These are phyloP conservation scores for Scaptodrosophila lebanonensis DNA, from an alignment of 1,140 invertebrate species.

Conservation along the genomic window DNA sequence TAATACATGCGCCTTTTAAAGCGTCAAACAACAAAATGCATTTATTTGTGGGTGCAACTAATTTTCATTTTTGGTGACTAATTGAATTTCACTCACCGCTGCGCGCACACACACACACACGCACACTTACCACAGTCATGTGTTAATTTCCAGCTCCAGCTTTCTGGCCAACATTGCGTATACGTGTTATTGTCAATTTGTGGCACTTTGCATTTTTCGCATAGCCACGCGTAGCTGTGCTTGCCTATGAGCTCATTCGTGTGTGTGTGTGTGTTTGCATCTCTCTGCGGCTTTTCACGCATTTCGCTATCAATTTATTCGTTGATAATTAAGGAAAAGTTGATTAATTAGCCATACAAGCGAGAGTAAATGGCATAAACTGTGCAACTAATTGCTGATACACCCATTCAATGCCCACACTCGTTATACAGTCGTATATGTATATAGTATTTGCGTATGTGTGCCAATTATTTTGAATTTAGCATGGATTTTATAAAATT, in stretches of 20 bases:
- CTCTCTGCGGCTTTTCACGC: conserved; percentile 8
- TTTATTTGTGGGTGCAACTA: conserved; percentile 42
- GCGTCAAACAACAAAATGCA: conserved; percentile 51
- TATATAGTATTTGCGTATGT: conserved; percentile 13
- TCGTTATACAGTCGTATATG: too few relatives aligned
- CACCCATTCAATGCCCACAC: not conserved
- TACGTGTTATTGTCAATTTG: conserved; percentile 40
- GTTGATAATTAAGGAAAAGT: conserved; percentile 41
- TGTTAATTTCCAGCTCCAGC: too few relatives aligned
- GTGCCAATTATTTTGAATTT: conserved; percentile 11
- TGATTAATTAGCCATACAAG: conserved; percentile 49
- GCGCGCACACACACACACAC: not conserved
- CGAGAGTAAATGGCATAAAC: conserved; percentile 12
- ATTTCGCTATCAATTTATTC: too few relatives aligned
- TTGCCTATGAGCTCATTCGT: too few relatives aligned
- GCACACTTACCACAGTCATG: too few relatives aligned
- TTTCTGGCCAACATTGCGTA: conserved; percentile 39
- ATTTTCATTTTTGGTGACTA: conserved; percentile 43
- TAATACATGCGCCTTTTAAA: conserved; percentile 56
- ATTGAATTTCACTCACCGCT: conserved; percentile 55
- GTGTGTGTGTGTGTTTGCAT: conserved; percentile 4
- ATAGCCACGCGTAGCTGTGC: too few relatives aligned
- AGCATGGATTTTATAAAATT: not conserved
- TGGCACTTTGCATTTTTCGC: too few relatives aligned
- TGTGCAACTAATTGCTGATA: conserved; percentile 25